Conservation (phyloP, 2,888 invertebrate genomes). For the Clunio marinus region DNA sequence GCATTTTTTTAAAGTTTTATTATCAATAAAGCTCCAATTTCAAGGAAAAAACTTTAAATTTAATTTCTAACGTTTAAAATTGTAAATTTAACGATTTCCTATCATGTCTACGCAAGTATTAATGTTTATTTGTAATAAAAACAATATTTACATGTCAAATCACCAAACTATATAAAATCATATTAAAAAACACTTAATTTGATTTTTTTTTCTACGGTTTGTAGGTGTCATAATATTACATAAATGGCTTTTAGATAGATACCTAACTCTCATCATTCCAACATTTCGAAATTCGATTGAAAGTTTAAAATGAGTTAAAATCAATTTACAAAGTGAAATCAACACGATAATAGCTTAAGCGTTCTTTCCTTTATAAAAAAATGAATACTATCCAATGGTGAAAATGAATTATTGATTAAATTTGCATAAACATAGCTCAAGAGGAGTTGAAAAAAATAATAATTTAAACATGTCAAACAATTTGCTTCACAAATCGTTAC, state of each 20-base stretch:
- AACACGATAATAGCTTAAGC: neutral
- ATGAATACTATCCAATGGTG: neutral
- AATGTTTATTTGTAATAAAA: too few species aligned
- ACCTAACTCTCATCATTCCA: too few species aligned
- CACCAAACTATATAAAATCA: neutral
- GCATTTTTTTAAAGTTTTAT: slow-evolving; percentile 4
- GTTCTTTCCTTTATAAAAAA: neutral
- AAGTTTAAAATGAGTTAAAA: too few species aligned
- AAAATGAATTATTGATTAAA: slow-evolving; percentile 22
- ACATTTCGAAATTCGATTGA: too few species aligned
- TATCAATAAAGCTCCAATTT: slow-evolving; percentile 20
- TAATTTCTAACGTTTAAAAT: too few species aligned
- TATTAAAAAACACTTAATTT: neutral
- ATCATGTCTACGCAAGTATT: too few species aligned
- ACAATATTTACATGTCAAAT: too few species aligned
- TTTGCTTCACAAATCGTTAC: slow-evolving; percentile 37
- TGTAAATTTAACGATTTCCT: too few species aligned
- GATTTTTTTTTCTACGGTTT: neutral
- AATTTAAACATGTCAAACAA: slow-evolving; percentile 19
- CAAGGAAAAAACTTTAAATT: too few species aligned
- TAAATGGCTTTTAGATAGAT: too few species aligned
- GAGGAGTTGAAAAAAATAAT: slow-evolving; percentile 4
- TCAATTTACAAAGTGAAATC: too few species aligned
- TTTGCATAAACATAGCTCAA: slow-evolving; percentile 30
- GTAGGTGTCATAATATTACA: slow-evolving; percentile 22